Evolutionary conservation across 2,888 invertebrate genomes (phyloP).

Genomic region (Leucoptera coffeella): DNA sequence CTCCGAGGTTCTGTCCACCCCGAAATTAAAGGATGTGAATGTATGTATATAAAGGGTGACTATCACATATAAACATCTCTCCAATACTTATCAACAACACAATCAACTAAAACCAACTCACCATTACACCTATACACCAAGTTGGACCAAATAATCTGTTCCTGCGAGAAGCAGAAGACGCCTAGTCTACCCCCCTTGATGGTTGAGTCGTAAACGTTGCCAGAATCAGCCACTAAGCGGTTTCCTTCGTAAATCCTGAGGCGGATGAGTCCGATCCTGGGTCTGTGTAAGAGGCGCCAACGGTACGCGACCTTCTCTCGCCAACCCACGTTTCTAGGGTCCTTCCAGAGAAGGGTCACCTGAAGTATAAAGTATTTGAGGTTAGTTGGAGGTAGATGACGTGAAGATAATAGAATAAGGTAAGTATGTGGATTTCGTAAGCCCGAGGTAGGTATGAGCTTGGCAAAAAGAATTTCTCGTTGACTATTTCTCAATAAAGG

Average conservation of each 20-base stretch:
- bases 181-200: conserved; percentile 92
- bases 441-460: too few species aligned
- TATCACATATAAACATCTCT: too few species aligned
- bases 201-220: conserved; percentile 84
- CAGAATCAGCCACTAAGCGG: conserved; percentile 82
- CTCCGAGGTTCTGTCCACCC: too few species aligned
- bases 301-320: conserved; percentile 87
- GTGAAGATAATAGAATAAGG: too few species aligned
- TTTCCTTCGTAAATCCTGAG: conserved; percentile 80
- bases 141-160: conserved; percentile 97
- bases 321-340: conserved; percentile 90
- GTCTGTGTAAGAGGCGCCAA: conserved; percentile 89
- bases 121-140: conserved; percentile 85
- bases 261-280: conserved; percentile 87
- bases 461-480: too few species aligned
- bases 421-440: too few species aligned
- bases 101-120: conserved; percentile 23
- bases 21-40: too few species aligned
- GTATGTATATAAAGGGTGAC: too few species aligned
- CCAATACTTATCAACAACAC: too few species aligned
- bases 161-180: conserved; percentile 96
- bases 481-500: too few species aligned
- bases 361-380: too few species aligned
- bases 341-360: conserved; percentile 86
- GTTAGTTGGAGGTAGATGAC: too few species aligned